phyloP scores from a whole-genome alignment of 2,797 vertebrate species.

The Cyprinodon diabolis region DNA sequence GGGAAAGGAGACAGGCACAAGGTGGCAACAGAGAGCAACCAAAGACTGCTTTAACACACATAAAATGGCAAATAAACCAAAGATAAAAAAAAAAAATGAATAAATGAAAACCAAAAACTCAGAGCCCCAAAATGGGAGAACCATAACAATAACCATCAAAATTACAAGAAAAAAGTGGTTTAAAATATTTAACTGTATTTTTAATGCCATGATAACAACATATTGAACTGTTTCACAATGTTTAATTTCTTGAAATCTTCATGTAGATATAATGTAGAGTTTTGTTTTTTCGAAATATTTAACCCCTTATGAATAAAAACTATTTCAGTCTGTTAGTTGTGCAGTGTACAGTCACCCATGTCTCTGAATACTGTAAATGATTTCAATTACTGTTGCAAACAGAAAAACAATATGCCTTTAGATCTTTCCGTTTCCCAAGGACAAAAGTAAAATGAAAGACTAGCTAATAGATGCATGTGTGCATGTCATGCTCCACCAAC shows the following conservation, averaged over 20 bases:
- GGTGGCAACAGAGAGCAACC: no score
- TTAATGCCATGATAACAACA: not conserved
- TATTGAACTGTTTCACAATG: not conserved
- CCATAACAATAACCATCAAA: no score
- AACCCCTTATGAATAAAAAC: not conserved
- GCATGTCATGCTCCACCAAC: slow-evolving; percentile 51
- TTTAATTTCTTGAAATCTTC: not conserved
- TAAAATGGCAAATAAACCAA: no score
- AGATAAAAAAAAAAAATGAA: no score
- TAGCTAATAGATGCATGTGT: slow-evolving; percentile 54
- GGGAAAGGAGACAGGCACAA: no score
- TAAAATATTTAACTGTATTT: not conserved
- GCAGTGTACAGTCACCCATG: not conserved
- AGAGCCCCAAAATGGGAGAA: no score
- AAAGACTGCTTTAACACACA: no score
- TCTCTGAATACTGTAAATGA: not conserved
- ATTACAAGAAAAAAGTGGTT: no score
- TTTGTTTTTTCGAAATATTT: not conserved
- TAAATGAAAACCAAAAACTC: no score
- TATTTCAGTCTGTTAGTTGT: slow-evolving; percentile 3
- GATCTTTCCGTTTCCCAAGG: slow-evolving; percentile 27
- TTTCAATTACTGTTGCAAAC: slow-evolving; percentile 11
- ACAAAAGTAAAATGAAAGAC: slow-evolving; percentile 41
- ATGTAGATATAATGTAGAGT: not conserved
- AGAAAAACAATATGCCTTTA: slow-evolving; percentile 13